These are phyloP conservation scores for Neoseiulus cucumeris DNA, from an alignment of 1,140 invertebrate genomes.

Conservation along the genomic window DNA sequence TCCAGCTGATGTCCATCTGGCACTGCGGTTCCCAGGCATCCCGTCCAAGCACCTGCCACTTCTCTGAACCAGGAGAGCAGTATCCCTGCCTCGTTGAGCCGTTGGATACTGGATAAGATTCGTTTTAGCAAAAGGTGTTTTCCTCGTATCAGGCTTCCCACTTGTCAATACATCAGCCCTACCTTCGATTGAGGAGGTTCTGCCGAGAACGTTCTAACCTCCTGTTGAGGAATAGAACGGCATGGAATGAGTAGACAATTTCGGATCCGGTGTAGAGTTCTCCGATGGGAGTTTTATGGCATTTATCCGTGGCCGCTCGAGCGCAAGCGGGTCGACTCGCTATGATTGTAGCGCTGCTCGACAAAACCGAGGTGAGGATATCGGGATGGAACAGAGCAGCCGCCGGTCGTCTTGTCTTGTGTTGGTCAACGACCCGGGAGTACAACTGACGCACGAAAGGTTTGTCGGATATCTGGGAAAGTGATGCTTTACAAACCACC, in stretches of 20 bases:
- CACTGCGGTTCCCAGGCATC: not conserved
- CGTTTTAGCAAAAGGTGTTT: too few relatives aligned
- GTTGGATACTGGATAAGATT: too few relatives aligned
- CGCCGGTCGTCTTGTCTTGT: not conserved
- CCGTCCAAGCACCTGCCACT: not conserved
- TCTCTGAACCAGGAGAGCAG: not conserved
- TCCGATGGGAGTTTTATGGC: not conserved
- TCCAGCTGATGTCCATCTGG: not conserved
- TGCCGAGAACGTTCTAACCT: not conserved
- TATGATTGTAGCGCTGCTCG: not conserved
- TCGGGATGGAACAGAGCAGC: not conserved
- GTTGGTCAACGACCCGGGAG: not conserved
- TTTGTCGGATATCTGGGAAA: conserved; percentile 2
- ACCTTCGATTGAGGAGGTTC: not conserved
- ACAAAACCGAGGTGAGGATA: not conserved
- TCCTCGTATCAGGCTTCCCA: too few relatives aligned
- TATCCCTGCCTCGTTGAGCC: not conserved
- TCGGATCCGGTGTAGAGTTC: not conserved
- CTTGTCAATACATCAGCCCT: too few relatives aligned
- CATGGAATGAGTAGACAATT: not conserved
- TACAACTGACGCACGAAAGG: not conserved
- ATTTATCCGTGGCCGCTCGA: not conserved
- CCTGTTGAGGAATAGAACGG: not conserved
- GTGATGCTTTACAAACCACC: too few relatives aligned
- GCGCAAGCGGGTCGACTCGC: not conserved